A percentile compares a stretch with the other conserved stretches of the same genome.
These are phyloP conservation scores for Chaetura pelagica DNA, from an alignment of 2,113 vertebrate species.

Conservation along the genomic window DNA sequence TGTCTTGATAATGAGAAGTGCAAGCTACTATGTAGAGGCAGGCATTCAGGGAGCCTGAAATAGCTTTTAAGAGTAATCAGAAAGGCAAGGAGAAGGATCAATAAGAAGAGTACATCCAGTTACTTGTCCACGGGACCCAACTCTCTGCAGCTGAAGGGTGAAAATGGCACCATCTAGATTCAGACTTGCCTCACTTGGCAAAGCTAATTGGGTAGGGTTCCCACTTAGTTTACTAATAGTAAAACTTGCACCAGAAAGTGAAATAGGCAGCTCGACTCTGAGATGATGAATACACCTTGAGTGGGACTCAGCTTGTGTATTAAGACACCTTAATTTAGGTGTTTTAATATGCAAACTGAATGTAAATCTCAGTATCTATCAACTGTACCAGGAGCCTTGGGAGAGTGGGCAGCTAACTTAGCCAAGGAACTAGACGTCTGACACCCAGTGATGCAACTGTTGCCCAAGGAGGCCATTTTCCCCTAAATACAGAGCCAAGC, in stretches of 20 bases:
- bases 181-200: background rate
- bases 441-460: background rate
- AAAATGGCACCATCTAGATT: background rate
- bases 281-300: fast-evolving
- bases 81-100: background rate
- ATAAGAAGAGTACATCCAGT: background rate
- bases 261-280: background rate
- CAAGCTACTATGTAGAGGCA: background rate
- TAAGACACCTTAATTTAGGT: background rate
- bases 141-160: background rate
- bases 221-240: background rate
- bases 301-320: background rate
- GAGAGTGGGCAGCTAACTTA: background rate
- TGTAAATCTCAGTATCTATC: background rate
- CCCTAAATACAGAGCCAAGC: background rate
- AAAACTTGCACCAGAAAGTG: background rate
- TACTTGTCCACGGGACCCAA: background rate
- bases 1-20: background rate
- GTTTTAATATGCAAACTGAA: background rate
- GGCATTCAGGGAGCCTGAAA: background rate
- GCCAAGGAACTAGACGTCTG: background rate
- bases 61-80: background rate
- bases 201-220: background rate
- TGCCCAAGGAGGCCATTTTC: background rate
- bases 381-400: background rate